These are phyloP conservation scores for Tiliacea citrago DNA, from an alignment of 2,888 invertebrate species.

Conservation along the genomic window DNA sequence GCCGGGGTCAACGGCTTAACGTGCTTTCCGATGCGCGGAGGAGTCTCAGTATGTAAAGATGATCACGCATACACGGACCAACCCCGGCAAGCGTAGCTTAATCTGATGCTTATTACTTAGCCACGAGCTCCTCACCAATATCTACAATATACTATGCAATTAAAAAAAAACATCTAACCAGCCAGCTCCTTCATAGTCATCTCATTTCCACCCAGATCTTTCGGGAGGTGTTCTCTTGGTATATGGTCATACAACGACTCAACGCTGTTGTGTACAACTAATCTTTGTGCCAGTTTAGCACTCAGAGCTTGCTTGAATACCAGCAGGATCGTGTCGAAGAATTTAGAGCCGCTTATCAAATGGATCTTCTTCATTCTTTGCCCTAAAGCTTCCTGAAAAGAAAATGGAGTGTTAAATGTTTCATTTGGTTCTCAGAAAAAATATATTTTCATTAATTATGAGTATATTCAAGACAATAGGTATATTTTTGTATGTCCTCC, in stretches of 20 bases:
- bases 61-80: too few species aligned
- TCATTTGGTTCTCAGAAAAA: neutral
- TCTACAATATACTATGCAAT: neutral
- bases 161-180: conserved; percentile 58
- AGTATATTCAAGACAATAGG: neutral
- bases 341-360: conserved; percentile 68
- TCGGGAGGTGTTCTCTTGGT: conserved; percentile 67
- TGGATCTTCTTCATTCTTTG: conserved; percentile 68
- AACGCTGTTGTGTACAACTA: conserved; percentile 64
- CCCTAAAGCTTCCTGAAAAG: conserved; percentile 69
- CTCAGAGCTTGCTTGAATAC: conserved; percentile 67
- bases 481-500: neutral
- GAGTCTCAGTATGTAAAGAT: too few species aligned
- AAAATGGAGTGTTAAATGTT: neutral
- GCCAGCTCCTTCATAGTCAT: conserved; percentile 60
- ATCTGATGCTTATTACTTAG: too few species aligned
- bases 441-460: neutral
- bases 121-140: too few species aligned
- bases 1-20: too few species aligned
- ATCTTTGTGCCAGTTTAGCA: conserved; percentile 67
- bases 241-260: conserved; percentile 67
- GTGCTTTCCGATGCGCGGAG: too few species aligned
- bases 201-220: conserved; percentile 70
- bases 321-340: conserved; percentile 64
- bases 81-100: too few species aligned